phyloP scores from a whole-genome alignment of 2,797 vertebrate species.

The Sebastes glaucus region DNA sequence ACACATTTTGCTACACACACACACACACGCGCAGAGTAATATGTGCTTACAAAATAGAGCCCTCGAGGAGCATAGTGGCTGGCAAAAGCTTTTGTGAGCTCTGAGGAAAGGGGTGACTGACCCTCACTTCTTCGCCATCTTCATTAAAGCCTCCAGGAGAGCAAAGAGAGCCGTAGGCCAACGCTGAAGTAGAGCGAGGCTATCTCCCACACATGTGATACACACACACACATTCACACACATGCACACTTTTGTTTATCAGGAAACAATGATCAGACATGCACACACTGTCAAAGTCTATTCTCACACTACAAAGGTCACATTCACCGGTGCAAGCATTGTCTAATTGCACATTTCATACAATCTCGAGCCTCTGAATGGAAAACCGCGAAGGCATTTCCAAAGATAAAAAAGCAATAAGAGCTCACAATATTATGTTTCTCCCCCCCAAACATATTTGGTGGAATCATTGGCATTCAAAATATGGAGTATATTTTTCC shows the following conservation, averaged over 20 bases:
- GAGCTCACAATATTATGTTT: slow-evolving; percentile 62
- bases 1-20: neutral
- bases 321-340: slow-evolving; percentile 66
- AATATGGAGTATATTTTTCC: slow-evolving; percentile 81
- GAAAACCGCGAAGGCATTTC: slow-evolving; percentile 69
- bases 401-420: slow-evolving; percentile 79
- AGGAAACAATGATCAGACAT: slow-evolving; percentile 66
- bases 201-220: slow-evolving; percentile 42
- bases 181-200: slow-evolving; percentile 41
- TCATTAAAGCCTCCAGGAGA: slow-evolving; percentile 73
- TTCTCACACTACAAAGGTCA: slow-evolving; percentile 73
- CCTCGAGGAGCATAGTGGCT: slow-evolving; percentile 69
- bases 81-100: slow-evolving; percentile 79
- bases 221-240: slow-evolving; percentile 5
- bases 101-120: slow-evolving; percentile 68
- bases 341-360: slow-evolving; percentile 78
- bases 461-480: slow-evolving; percentile 80
- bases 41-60: slow-evolving; percentile 68
- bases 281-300: slow-evolving; percentile 53
- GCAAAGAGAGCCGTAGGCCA: slow-evolving; percentile 55
- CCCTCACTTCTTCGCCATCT: slow-evolving; percentile 76
- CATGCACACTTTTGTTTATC: slow-evolving; percentile 53
- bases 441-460: slow-evolving; percentile 68
- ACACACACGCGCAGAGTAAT: slow-evolving; percentile 3
- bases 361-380: slow-evolving; percentile 65